A percentile compares a stretch with the other conserved stretches of the same genome.
Conservation (phyloP, 2,797 vertebrate genomes). For the Sebastes steindachneri region DNA sequence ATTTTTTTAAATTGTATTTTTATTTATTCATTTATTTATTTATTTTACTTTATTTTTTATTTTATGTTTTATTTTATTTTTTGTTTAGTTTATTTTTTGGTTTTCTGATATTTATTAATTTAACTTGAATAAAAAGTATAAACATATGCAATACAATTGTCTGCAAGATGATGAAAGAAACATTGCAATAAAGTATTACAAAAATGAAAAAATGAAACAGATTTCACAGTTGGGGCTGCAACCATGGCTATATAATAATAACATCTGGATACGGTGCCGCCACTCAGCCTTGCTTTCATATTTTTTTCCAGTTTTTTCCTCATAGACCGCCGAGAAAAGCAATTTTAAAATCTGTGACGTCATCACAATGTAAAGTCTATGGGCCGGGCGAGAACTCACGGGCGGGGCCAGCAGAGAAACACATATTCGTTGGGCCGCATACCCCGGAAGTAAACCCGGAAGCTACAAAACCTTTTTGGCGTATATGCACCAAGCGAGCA, state of each 20-base stretch:
- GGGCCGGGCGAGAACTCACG: no score
- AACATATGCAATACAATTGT: neutral
- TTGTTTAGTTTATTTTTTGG: neutral
- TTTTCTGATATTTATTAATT: neutral
- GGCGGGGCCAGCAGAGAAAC: no score
- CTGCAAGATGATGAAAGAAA: neutral
- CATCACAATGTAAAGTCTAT: no score
- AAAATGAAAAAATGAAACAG: neutral
- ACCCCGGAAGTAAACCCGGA: no score
- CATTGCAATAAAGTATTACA: neutral
- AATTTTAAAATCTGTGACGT: no score
- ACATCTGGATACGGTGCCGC: no score
- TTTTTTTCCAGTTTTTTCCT: no score
- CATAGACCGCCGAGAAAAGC: no score
- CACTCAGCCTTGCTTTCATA: no score
- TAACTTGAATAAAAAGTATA: neutral
- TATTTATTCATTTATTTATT: neutral
- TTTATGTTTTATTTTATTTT: neutral
- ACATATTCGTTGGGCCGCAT: no score
- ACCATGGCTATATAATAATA: neutral
- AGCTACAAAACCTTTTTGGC: no score
- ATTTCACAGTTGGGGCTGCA: neutral
- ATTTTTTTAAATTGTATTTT: neutral
- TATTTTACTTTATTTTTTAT: neutral
- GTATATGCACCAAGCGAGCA: no score